These are phyloP conservation scores for Nanorana parkeri DNA, from an alignment of 2,113 vertebrate genomes.

Conservation along the genomic window DNA sequence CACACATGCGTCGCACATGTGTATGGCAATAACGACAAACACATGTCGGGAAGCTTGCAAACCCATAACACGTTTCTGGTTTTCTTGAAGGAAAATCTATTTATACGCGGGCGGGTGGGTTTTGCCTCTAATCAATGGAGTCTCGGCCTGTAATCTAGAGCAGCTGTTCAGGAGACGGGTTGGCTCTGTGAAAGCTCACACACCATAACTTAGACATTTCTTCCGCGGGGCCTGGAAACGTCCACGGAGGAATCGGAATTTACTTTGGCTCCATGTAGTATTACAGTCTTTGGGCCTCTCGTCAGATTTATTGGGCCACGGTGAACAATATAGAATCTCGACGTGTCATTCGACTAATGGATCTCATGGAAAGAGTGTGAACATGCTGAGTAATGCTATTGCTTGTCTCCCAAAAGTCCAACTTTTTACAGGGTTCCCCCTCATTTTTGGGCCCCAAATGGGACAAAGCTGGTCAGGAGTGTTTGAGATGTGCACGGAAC, in stretches of 20 bases:
- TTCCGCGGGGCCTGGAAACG: conserved; percentile 8
- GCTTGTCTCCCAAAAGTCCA: no score
- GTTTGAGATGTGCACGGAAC: no score
- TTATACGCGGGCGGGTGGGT: conserved; percentile 20
- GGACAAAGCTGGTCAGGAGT: no score
- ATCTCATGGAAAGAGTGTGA: no score
- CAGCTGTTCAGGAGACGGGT: conserved; percentile 49
- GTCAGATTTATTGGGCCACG: not conserved
- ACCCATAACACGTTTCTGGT: conserved; percentile 7
- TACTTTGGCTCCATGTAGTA: not conserved
- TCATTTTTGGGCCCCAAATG: no score
- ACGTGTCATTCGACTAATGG: not conserved
- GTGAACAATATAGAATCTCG: not conserved
- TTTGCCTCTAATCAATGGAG: conserved; percentile 49
- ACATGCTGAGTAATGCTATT: no score
- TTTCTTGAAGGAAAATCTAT: conserved; percentile 24
- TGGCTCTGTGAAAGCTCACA: conserved; percentile 40
- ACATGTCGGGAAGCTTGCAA: not conserved
- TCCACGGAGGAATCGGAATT: not conserved
- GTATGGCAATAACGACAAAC: not conserved
- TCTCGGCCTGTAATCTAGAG: conserved; percentile 45
- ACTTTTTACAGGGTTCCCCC: no score
- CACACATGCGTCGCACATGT: conserved; percentile 33
- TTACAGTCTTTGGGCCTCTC: not conserved
- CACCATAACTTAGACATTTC: conserved; percentile 17